phyloP scores from a whole-genome alignment of 2,113 vertebrate species.

The Platysternon megacephalum region DNA sequence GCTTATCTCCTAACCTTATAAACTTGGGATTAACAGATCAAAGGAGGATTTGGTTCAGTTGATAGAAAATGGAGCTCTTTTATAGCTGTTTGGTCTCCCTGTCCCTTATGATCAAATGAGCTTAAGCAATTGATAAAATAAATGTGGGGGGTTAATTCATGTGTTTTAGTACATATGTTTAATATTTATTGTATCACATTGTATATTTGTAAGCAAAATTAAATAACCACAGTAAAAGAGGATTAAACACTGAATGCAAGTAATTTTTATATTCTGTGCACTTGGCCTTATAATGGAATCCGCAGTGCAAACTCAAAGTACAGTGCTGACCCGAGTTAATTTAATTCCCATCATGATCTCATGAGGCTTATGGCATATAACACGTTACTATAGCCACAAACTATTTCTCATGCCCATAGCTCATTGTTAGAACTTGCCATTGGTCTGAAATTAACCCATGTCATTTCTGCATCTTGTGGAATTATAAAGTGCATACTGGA shows the following conservation, averaged over 20 bases:
- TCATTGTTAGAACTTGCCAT: neutral
- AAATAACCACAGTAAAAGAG: slow-evolving; percentile 49
- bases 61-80: slow-evolving; percentile 91
- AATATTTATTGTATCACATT: slow-evolving; percentile 49
- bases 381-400: neutral
- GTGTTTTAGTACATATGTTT: slow-evolving; percentile 66
- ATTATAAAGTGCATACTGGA: neutral
- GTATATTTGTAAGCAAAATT: slow-evolving; percentile 46
- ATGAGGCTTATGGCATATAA: neutral
- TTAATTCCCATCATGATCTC: neutral
- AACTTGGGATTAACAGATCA: slow-evolving; percentile 98
- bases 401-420: neutral
- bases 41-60: slow-evolving; percentile 93
- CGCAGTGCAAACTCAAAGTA: neutral
- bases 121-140: slow-evolving; percentile 79
- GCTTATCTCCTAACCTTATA: slow-evolving; percentile 98
- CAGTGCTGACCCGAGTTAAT: neutral
- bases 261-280: neutral
- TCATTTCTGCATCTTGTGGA: neutral
- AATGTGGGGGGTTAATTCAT: slow-evolving; percentile 64
- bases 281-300: neutral
- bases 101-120: slow-evolving; percentile 81
- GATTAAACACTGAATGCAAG: slow-evolving; percentile 19
- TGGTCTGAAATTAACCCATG: neutral
- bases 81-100: slow-evolving; percentile 79